Evolutionary conservation across 2,888 invertebrate genomes (phyloP).

Genomic region (Athalia cordata): DNA sequence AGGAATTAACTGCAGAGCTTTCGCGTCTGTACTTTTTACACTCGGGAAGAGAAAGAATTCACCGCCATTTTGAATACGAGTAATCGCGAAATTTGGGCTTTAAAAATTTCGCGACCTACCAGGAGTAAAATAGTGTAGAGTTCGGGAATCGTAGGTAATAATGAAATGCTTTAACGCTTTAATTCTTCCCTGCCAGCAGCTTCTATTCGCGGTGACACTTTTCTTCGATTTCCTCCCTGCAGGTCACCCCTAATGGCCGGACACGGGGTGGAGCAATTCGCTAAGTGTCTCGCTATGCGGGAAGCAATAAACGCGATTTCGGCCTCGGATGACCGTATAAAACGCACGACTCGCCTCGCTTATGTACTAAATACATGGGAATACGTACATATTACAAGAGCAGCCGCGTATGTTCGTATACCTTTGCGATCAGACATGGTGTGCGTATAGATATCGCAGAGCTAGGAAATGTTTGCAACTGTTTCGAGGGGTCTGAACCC

Average conservation of each 20-base stretch:
- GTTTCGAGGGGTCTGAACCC: conserved; percentile 2
- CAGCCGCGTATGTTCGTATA: background rate
- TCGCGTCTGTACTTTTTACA: too few species aligned
- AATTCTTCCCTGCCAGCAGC: conserved; percentile 1
- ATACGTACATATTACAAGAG: too few species aligned
- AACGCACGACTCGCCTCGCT: background rate
- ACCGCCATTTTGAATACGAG: too few species aligned
- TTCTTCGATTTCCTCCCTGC: conserved; percentile 36
- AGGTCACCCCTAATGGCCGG: conserved; percentile 38
- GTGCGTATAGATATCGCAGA: background rate
- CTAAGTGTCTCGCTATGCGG: conserved; percentile 42
- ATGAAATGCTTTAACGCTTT: background rate
- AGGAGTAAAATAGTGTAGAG: background rate
- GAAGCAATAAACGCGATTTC: conserved; percentile 42
- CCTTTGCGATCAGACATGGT: background rate
- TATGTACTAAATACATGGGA: too few species aligned
- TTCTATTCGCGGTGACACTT: conserved; percentile 6
- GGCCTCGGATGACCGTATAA: conserved; percentile 12
- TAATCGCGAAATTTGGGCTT: background rate
- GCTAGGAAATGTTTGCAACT: background rate
- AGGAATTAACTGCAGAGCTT: too few species aligned
- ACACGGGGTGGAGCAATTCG: conserved; percentile 31
- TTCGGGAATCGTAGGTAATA: background rate
- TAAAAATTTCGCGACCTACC: background rate
- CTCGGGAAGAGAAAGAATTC: too few species aligned